phyloP scores from a whole-genome alignment of 2,888 invertebrate genomes.

The Microplitis deprimator region DNA sequence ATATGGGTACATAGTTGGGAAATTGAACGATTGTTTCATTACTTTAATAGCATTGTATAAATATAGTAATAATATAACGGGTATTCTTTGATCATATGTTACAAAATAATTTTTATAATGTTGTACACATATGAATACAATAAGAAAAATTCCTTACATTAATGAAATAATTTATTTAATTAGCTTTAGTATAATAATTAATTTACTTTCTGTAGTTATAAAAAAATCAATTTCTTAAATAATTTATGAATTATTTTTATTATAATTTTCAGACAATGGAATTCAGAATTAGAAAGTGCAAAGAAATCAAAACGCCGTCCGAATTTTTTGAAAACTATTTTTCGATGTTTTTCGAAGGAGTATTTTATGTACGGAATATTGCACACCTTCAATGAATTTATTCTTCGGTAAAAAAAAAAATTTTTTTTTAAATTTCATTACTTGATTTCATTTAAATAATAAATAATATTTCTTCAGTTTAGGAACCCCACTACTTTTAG shows the following conservation, averaged over 20 bases:
- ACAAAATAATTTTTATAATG: too few species aligned
- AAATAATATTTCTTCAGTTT: slow-evolving; percentile 70
- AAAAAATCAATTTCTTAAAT: background rate
- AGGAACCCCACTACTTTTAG: slow-evolving; percentile 79
- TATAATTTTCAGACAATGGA: slow-evolving; percentile 71
- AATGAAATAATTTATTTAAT: too few species aligned
- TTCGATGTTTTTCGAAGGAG: slow-evolving; percentile 70
- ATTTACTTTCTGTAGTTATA: background rate
- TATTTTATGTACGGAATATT: slow-evolving; percentile 71
- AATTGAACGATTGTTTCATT: too few species aligned
- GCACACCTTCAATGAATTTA: slow-evolving; percentile 70
- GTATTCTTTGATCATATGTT: too few species aligned
- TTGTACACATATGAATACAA: too few species aligned
- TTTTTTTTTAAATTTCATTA: background rate
- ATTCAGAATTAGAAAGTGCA: slow-evolving; percentile 68
- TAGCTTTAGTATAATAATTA: too few species aligned
- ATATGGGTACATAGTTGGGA: too few species aligned
- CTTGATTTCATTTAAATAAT: too few species aligned
- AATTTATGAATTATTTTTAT: background rate
- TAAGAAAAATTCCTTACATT: too few species aligned
- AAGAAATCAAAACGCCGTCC: slow-evolving; percentile 65
- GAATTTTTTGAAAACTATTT: slow-evolving; percentile 71
- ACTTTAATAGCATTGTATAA: too few species aligned
- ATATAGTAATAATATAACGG: too few species aligned
- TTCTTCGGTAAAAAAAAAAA: slow-evolving; percentile 57